Evolutionary conservation across 2,113 vertebrate species (phyloP).

Genomic region (Microtus pennsylvanicus): DNA sequence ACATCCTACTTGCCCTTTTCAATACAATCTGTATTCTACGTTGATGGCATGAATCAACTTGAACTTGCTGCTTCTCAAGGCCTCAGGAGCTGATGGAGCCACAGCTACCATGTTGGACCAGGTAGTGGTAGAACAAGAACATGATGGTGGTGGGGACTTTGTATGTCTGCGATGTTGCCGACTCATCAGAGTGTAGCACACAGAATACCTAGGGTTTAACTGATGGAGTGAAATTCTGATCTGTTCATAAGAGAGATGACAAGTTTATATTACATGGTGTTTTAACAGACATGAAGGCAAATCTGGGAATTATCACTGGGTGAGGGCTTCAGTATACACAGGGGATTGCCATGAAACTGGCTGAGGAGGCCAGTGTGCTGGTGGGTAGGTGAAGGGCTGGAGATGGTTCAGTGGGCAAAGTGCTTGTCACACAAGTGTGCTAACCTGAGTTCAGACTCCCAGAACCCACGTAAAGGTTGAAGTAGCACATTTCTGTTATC

Average conservation of each 20-base stretch:
- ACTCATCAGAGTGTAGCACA: background rate
- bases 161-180: background rate
- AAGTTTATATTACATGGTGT: background rate
- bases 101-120: background rate
- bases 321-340: slow-evolving; percentile 60
- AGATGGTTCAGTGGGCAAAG: background rate
- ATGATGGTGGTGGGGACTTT: background rate
- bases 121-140: background rate
- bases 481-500: background rate
- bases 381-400: slow-evolving; percentile 26
- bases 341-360: slow-evolving; percentile 68
- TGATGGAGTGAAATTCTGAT: background rate
- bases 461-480: background rate
- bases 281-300: background rate
- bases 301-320: background rate
- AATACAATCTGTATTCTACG: background rate
- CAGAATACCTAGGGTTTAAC: background rate
- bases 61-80: background rate
- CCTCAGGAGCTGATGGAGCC: background rate
- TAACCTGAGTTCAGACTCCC: background rate
- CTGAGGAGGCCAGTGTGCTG: slow-evolving; percentile 66
- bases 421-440: background rate
- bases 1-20: background rate
- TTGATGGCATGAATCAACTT: background rate
- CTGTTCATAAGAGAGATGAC: background rate